Evolutionary conservation across 2,797 vertebrate genomes (phyloP), one percentile per base, ranked within the genome.

Genomic region (Lophura swinhoii): DNA sequence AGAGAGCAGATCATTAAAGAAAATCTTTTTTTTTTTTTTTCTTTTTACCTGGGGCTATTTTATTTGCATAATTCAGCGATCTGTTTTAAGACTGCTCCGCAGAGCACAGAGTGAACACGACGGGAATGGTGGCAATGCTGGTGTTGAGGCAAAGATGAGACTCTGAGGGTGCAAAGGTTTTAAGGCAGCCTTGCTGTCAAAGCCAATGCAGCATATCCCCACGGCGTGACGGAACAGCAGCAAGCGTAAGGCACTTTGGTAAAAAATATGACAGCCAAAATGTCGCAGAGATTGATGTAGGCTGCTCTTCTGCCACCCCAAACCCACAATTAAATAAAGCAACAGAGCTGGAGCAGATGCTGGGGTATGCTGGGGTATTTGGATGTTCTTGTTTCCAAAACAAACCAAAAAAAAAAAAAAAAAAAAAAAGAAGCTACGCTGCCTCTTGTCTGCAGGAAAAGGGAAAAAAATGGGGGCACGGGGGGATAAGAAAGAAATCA

Each of bases 401-500:
- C 15, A 28, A 26, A 51, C 15, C 28, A 91, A 31, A 51, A 21
- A 12, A n/a, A n/a, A 18, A 21, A 12, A n/a, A n/a, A 29, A 29
- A 10, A 17, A 17, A 17, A 55, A 55, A 31, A 31, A 55, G 68
- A 64, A 77, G 49, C 53, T 35, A 46, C 20, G 8, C 26, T 73
- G 70, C 67, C 67, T 90, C 81, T 90, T 69, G 44, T 63, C 74
- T 90, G 70, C 24, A 53, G 37, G 26, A 71, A 53, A 88, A 12
- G 80, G 55, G 5, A 44, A 44, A 33, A 62, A 83, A 92, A 91
- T 23, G 39, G 60, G 73, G 76, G 58, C 0, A 3, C 70, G 35
- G 35, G 9, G 29, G 63, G 58, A 60, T 87, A 41, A 90, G 88
- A 80, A 93, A 87, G 81, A 2, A 87, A 91, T 91, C 87, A 96